These are phyloP conservation scores for Chamaea fasciata DNA, from an alignment of 2,113 vertebrate species.

Conservation along the genomic window DNA sequence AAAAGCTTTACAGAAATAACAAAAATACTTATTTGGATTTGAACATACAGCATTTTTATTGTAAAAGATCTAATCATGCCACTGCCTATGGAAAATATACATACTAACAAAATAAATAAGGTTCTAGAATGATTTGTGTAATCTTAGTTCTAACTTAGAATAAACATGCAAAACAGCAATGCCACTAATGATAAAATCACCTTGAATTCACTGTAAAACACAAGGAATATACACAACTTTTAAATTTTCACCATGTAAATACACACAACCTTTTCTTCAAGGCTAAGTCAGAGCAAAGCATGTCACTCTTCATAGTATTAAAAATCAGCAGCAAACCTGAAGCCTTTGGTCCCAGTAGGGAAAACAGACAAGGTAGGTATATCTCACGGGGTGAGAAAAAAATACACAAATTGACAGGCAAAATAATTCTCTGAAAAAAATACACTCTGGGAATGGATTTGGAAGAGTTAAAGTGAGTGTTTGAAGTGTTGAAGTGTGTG, in stretches of 20 bases:
- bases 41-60: background rate
- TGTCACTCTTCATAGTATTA: background rate
- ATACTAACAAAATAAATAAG: background rate
- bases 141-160: background rate
- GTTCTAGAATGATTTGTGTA: background rate
- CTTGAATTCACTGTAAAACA: slow-evolving; percentile 34
- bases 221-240: background rate
- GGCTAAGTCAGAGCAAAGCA: background rate
- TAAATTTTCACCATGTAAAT: background rate
- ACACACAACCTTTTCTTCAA: background rate
- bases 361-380: background rate
- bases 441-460: background rate
- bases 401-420: background rate
- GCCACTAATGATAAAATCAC: slow-evolving; percentile 7
- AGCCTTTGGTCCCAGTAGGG: background rate
- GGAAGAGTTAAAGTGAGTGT: background rate
- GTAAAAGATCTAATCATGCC: background rate
- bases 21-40: background rate
- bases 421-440: background rate
- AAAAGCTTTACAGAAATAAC: background rate
- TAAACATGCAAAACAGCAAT: background rate
- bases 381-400: background rate
- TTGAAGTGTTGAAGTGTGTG: background rate
- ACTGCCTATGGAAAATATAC: background rate
- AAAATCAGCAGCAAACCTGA: background rate